Percentiles rank a stretch among this genome's conserved stretches.
phyloP scores from a whole-genome alignment of 2,113 vertebrate species.

The Azemiops feae region DNA sequence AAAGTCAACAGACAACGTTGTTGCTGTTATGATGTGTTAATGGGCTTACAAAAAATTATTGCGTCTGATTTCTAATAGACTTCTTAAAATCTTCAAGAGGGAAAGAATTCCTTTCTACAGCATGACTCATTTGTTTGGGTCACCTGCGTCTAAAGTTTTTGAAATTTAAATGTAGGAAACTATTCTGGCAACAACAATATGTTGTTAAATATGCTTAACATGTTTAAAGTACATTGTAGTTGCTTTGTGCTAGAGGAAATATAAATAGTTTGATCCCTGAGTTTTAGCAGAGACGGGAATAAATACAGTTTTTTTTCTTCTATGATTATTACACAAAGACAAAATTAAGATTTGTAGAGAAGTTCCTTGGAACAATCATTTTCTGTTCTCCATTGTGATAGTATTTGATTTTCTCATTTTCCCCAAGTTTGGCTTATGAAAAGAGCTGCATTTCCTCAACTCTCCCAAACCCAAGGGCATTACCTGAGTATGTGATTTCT shows the following conservation, averaged over 20 bases:
- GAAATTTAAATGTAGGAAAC: not conserved
- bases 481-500: not conserved
- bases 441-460: not conserved
- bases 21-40: not conserved
- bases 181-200: not conserved
- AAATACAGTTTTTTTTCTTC: not conserved
- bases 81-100: not conserved
- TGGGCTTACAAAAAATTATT: not conserved
- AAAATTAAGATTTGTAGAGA: not conserved
- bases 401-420: not conserved
- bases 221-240: not conserved
- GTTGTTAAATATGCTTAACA: not conserved
- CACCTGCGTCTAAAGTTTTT: not conserved
- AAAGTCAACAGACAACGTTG: not conserved
- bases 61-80: not conserved
- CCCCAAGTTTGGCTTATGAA: not conserved
- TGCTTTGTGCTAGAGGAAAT: not conserved
- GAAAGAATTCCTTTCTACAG: not conserved
- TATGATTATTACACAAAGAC: not conserved
- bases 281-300: not conserved
- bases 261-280: not conserved
- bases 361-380: not conserved
- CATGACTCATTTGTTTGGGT: not conserved
- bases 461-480: not conserved
- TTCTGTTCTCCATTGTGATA: not conserved